Percentiles rank a stretch among this genome's conserved stretches.
Evolutionary conservation across 1,140 invertebrate genomes (phyloP).

Genomic region (Melanaphis sacchari): DNA sequence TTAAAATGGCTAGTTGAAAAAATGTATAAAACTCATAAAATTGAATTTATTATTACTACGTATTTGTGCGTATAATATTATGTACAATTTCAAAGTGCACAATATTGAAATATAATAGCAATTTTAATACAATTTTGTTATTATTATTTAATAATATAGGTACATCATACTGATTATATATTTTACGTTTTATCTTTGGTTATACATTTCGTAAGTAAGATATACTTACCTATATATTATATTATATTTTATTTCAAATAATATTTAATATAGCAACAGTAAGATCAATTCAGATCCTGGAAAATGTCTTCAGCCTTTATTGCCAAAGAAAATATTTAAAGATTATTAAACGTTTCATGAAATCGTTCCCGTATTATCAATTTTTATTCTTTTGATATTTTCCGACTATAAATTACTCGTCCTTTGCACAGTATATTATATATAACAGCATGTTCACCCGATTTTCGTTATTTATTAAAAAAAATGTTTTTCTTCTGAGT

Average conservation of each 20-base stretch:
- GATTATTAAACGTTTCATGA: background rate
- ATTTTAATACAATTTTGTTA: background rate
- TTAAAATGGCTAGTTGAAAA: background rate
- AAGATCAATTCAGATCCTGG: background rate
- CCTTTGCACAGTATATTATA: background rate
- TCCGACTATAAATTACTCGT: background rate
- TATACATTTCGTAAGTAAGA: background rate
- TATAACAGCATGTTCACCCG: background rate
- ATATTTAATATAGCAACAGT: background rate
- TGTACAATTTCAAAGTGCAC: background rate
- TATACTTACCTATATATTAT: no score
- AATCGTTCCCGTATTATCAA: background rate
- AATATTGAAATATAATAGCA: background rate
- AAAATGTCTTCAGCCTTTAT: background rate
- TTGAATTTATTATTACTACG: background rate
- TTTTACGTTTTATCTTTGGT: background rate
- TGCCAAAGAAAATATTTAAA: slow-evolving; percentile 2
- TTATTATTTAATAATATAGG: no score
- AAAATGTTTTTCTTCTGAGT: background rate
- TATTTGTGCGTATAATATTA: background rate
- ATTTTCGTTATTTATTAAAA: background rate
- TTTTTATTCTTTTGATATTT: slow-evolving; percentile 15
- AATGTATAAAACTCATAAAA: background rate
- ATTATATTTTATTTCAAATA: background rate
- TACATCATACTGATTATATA: background rate